These are phyloP conservation scores for Eubucco bourcierii DNA, from an alignment of 2,113 vertebrate species.

Conservation along the genomic window DNA sequence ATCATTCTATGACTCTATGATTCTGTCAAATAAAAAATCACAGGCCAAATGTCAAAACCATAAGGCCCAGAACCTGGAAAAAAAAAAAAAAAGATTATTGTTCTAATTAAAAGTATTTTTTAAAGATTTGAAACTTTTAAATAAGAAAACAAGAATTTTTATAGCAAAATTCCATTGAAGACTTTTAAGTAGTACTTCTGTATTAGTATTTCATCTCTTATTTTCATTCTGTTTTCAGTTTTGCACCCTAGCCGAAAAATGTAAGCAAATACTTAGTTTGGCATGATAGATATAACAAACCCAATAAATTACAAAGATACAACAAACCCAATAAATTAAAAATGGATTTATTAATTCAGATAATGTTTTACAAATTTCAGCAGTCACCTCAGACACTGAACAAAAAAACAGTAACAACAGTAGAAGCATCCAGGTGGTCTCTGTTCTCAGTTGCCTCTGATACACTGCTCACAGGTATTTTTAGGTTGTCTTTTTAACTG, in stretches of 20 bases:
- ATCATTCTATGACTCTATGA: no score
- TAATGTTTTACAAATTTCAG: not conserved
- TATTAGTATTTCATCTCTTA: not conserved
- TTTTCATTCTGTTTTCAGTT: constrained; percentile 19
- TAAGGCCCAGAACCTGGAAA: constrained; percentile 43
- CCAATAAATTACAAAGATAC: not conserved
- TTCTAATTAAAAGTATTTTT: not conserved
- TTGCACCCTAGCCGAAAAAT: constrained; percentile 15
- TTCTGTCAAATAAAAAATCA: constrained; percentile 60
- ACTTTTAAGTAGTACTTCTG: constrained; percentile 64
- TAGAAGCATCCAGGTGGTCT: not conserved
- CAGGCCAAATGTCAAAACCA: constrained; percentile 45
- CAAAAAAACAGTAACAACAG: not conserved
- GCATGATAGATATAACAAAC: not conserved
- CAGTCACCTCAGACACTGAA: not conserved
- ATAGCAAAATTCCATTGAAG: constrained; percentile 55
- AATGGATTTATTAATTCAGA: not conserved
- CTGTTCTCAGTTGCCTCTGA: not conserved
- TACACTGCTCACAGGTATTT: not conserved
- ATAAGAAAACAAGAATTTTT: constrained; percentile 1
- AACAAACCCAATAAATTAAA: not conserved
- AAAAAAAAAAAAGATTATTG: not conserved
- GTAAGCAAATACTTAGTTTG: not conserved
- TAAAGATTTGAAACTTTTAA: not conserved
- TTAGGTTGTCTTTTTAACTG: not conserved